Evolutionary conservation across 2,113 vertebrate genomes (phyloP).

Genomic region (Rhineura floridana): DNA sequence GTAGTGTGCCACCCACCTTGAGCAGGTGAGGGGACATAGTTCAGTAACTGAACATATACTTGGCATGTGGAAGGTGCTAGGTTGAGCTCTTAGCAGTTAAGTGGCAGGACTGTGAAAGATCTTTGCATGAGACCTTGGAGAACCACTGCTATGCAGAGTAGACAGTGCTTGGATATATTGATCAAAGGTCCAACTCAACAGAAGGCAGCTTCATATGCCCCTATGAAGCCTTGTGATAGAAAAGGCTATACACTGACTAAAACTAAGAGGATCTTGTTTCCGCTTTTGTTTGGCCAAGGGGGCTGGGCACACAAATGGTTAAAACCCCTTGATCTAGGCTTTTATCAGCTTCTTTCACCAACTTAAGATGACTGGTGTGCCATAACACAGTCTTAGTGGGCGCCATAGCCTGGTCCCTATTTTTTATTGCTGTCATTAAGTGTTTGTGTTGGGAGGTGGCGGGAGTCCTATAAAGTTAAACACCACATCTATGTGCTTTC

Average conservation of each 20-base stretch:
- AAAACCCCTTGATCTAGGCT: neutral
- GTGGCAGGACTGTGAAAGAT: no score
- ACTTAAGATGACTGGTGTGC: neutral
- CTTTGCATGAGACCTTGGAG: neutral
- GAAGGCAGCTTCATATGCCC: neutral
- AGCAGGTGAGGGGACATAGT: neutral
- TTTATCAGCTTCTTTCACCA: slow-evolving; percentile 23
- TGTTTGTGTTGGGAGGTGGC: neutral
- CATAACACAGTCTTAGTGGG: slow-evolving; percentile 3
- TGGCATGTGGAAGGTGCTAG: neutral
- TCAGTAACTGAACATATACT: neutral
- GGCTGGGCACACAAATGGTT: neutral
- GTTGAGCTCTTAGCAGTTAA: neutral
- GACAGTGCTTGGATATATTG: no score
- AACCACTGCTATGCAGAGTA: neutral
- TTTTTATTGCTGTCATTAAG: slow-evolving; percentile 29
- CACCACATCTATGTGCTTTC: neutral
- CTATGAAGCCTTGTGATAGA: neutral
- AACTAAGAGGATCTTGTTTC: neutral
- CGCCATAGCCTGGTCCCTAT: neutral
- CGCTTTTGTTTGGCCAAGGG: neutral
- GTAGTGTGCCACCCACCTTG: neutral
- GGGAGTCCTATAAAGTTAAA: slow-evolving; percentile 9
- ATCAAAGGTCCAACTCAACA: neutral
- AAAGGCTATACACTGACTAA: neutral